Conservation (phyloP, 1,140 invertebrate species). For the Scaptomyza pallida region DNA sequence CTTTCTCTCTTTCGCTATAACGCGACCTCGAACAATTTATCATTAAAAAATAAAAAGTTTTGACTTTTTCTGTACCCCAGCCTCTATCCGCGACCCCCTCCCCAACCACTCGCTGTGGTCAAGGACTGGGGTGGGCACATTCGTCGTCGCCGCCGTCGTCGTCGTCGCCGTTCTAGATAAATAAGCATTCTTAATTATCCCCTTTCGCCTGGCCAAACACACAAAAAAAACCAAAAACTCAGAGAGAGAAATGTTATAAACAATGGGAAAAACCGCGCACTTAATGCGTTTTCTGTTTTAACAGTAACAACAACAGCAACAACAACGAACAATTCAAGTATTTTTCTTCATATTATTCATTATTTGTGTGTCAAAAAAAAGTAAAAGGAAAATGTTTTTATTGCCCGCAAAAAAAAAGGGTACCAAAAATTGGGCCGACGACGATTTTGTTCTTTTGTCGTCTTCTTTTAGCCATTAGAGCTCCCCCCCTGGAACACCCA, state of each 20-base stretch:
- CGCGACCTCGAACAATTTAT: conserved; percentile 35
- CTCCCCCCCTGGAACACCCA: conserved; percentile 15
- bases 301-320: conserved; percentile 33
- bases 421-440: conserved; percentile 63
- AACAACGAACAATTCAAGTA: conserved; percentile 53
- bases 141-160: conserved; percentile 80
- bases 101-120: conserved; percentile 65
- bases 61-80: conserved; percentile 45
- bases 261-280: conserved; percentile 79
- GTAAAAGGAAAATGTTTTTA: conserved; percentile 73
- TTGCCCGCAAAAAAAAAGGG: conserved; percentile 76
- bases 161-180: conserved; percentile 83
- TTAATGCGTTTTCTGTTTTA: conserved; percentile 79
- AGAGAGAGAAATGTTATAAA: conserved; percentile 70
- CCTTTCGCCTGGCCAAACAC: conserved; percentile 41
- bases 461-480: conserved; percentile 58
- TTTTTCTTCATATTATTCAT: conserved; percentile 83
- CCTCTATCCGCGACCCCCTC: neutral
- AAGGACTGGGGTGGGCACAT: conserved; percentile 51
- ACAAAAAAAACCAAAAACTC: conserved; percentile 27
- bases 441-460: conserved; percentile 1
- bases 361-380: conserved; percentile 47
- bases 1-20: conserved; percentile 3
- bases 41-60: conserved; percentile 67
- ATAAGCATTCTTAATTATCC: conserved; percentile 83